Percentiles rank a stretch among this genome's conserved stretches.
Evolutionary conservation across 2,797 vertebrate genomes (phyloP).

Genomic region (Tolypeutes matacus): DNA sequence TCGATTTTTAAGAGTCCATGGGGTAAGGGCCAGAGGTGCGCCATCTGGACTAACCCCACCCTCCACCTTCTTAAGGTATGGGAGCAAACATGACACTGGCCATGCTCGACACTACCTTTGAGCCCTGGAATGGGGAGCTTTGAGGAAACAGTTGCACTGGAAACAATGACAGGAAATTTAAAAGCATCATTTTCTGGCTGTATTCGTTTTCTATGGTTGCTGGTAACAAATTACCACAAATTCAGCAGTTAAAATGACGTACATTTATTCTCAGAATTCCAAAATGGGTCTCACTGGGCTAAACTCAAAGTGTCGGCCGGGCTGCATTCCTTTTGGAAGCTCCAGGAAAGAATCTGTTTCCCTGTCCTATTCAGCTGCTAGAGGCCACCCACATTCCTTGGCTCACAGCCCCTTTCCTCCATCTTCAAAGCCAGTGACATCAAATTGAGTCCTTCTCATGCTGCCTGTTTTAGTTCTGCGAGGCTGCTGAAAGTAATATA

Average conservation of each 20-base stretch:
- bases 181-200: neutral
- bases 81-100: neutral
- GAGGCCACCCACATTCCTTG: neutral
- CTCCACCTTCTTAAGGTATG: neutral
- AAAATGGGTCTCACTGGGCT: neutral
- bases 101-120: neutral
- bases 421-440: neutral
- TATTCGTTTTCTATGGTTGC: neutral
- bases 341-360: neutral
- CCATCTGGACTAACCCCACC: neutral
- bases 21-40: neutral
- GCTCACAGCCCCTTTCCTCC: neutral
- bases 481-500: no score
- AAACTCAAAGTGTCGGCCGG: neutral
- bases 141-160: neutral
- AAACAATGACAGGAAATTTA: constrained; percentile 16
- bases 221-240: neutral
- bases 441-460: neutral
- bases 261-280: neutral
- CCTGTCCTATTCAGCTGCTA: neutral
- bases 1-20: neutral
- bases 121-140: neutral
- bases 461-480: no score
- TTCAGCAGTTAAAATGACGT: constrained; percentile 2
- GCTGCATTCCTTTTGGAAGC: neutral